phyloP scores from a whole-genome alignment of 2,113 vertebrate species.

The Nicator chloris region DNA sequence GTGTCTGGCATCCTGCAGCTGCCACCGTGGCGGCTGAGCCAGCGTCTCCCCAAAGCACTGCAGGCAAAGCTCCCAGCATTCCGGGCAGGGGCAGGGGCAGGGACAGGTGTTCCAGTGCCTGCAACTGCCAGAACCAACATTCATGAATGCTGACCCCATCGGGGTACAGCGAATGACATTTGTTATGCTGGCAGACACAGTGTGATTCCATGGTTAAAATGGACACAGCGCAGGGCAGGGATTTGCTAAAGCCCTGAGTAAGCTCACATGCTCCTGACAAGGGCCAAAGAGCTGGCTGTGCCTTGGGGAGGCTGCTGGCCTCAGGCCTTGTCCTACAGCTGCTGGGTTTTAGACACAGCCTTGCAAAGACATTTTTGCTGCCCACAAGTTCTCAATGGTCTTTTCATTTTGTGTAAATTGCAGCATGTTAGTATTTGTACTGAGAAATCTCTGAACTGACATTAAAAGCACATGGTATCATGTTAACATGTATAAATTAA shows the following conservation, averaged over 20 bases:
- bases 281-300: not conserved
- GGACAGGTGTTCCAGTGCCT: not conserved
- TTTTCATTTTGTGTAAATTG: not conserved
- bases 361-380: not conserved
- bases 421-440: slow-evolving; percentile 16
- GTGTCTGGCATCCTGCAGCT: not conserved
- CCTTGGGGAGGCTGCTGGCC: not conserved
- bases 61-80: not conserved
- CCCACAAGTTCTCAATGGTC: not conserved
- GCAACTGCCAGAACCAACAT: not conserved
- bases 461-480: not conserved
- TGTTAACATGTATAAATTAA: slow-evolving; percentile 45
- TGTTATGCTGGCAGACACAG: not conserved
- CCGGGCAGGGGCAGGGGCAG: not conserved
- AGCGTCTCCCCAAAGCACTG: not conserved
- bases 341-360: not conserved
- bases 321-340: not conserved
- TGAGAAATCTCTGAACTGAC: slow-evolving; percentile 27
- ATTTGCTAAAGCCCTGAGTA: not conserved
- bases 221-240: not conserved
- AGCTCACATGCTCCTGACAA: not conserved
- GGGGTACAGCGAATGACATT: not conserved
- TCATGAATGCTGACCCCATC: not conserved
- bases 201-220: not conserved
- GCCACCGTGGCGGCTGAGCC: not conserved